Evolutionary conservation across 2,888 invertebrate species (phyloP).

Genomic region (Steinernema hermaphroditum): DNA sequence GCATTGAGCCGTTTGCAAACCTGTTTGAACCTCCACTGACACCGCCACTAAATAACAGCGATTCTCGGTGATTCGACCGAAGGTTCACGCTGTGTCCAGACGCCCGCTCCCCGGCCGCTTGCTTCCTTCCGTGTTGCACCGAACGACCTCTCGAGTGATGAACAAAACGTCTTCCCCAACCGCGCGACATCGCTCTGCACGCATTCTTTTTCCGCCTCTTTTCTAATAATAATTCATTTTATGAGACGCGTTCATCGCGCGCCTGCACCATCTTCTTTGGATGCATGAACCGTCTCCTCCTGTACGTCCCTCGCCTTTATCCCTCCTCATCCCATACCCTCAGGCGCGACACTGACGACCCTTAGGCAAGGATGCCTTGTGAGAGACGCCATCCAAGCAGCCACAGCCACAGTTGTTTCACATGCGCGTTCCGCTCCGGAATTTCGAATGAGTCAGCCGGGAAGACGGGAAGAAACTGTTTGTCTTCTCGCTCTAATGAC

Average conservation of each 20-base stretch:
- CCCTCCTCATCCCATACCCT: conserved; percentile 23
- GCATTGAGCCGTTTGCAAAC: neutral
- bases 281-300: neutral
- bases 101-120: too few relatives aligned
- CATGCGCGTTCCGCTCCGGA: neutral
- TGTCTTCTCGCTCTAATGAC: neutral
- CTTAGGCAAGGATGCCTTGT: neutral
- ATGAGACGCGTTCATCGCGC: conserved; percentile 5
- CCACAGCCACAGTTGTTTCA: neutral
- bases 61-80: conserved; percentile 1
- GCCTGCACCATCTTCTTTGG: too few relatives aligned
- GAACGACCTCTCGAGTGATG: conserved; percentile 8
- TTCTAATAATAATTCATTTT: conserved; percentile 26
- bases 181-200: neutral
- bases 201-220: neutral
- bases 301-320: neutral
- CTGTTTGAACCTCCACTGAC: conserved; percentile 14
- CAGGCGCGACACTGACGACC: neutral
- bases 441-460: conserved; percentile 20
- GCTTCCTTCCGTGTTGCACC: conserved; percentile 15
- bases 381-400: too few relatives aligned
- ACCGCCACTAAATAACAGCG: neutral
- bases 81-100: neutral
- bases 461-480: neutral
- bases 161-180: neutral